Evolutionary conservation across 2,888 invertebrate genomes (phyloP).

Genomic region (Caenorhabditis becei): DNA sequence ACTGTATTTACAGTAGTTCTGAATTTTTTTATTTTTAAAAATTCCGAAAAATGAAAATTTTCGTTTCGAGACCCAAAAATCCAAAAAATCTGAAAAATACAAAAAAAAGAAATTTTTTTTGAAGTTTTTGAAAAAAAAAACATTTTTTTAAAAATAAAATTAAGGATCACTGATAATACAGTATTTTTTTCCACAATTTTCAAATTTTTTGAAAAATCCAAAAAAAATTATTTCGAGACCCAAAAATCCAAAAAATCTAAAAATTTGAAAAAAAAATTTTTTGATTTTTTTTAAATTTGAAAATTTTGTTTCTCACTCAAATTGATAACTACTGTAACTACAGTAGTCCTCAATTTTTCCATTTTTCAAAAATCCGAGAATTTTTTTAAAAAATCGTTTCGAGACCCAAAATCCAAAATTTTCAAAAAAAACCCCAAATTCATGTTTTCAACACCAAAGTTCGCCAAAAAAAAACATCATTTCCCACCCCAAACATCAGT

Average conservation of each 20-base stretch:
- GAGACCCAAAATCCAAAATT: not conserved
- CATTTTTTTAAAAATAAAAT: no score
- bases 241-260: no score
- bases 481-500: no score
- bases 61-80: no score
- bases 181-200: not conserved
- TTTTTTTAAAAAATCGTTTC: no score
- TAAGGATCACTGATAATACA: no score
- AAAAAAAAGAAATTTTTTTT: not conserved
- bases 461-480: no score
- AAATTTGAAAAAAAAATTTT: not conserved
- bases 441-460: not conserved
- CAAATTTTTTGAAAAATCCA: not conserved
- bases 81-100: no score
- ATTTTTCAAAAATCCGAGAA: not conserved
- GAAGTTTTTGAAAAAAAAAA: not conserved
- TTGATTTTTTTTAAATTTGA: not conserved
- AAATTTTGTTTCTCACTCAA: not conserved
- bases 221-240: not conserved
- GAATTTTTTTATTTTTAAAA: no score
- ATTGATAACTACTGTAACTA: not conserved
- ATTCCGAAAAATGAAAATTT: conserved; percentile 1
- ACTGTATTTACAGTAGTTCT: not conserved
- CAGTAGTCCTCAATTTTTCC: no score
- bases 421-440: not conserved